These are phyloP conservation scores for Acleris emargana DNA, from an alignment of 2,888 invertebrate species.

Conservation along the genomic window DNA sequence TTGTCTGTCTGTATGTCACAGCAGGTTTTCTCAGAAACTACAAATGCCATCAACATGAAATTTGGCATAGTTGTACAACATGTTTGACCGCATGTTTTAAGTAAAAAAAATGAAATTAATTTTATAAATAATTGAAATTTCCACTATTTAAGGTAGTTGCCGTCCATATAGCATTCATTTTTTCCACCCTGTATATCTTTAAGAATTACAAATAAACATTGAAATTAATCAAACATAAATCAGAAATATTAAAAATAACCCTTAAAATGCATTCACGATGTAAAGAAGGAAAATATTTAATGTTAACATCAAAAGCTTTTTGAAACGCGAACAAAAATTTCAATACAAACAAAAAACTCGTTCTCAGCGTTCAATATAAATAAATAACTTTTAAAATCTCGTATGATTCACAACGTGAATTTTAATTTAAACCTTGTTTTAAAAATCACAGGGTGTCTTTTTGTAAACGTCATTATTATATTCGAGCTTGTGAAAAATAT, in stretches of 20 bases:
- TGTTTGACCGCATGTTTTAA: no score
- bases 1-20: no score
- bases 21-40: no score
- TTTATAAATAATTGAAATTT: no score
- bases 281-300: slow-evolving; percentile 17
- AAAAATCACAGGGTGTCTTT: not conserved
- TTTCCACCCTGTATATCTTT: no score
- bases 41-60: no score
- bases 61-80: no score
- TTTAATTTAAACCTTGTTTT: not conserved
- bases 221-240: not conserved
- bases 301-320: slow-evolving; percentile 34
- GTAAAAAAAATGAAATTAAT: no score
- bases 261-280: slow-evolving; percentile 8
- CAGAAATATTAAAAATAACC: no score
- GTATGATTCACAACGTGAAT: not conserved
- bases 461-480: not conserved
- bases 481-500: slow-evolving; percentile 16
- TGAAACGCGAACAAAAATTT: slow-evolving; percentile 32
- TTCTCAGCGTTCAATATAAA: slow-evolving; percentile 16
- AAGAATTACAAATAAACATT: not conserved
- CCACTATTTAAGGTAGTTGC: no score
- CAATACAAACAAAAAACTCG: slow-evolving; percentile 31
- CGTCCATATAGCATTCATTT: no score
- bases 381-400: not conserved